Evolutionary conservation across 2,113 vertebrate species (phyloP).

Genomic region (Scortum barcoo): DNA sequence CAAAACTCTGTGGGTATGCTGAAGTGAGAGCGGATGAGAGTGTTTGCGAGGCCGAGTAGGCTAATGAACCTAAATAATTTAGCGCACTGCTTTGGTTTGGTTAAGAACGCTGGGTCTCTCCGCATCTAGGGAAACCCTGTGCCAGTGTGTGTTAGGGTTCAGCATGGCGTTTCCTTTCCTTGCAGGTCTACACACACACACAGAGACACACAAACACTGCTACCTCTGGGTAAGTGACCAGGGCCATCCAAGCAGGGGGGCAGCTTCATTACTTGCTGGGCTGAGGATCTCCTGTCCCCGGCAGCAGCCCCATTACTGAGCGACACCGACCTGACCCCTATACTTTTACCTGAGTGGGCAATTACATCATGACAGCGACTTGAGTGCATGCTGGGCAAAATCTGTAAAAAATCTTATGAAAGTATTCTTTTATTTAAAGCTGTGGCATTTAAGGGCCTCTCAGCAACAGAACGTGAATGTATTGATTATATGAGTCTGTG

Average conservation of each 20-base stretch:
- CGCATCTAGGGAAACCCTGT: constrained; percentile 56
- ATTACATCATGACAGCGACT: constrained; percentile 25
- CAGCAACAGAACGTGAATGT: constrained; percentile 35
- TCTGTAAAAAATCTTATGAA: constrained; percentile 8
- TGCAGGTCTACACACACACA: constrained; percentile 15
- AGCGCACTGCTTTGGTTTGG: constrained; percentile 69
- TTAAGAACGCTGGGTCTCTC: constrained; percentile 66
- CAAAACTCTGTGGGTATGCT: constrained; percentile 39
- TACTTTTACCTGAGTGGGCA: constrained; percentile 17
- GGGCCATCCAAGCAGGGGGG: constrained; percentile 36
- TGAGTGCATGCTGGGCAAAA: neutral
- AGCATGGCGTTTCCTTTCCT: constrained; percentile 60
- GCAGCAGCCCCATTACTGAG: constrained; percentile 21
- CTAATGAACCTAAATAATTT: constrained; percentile 78
- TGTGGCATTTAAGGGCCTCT: neutral
- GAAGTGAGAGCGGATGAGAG: constrained; percentile 52
- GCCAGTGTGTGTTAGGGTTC: constrained; percentile 56
- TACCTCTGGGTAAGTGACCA: constrained; percentile 22
- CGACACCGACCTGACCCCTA: constrained; percentile 24
- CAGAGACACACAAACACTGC: neutral
- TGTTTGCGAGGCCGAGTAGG: constrained; percentile 55
- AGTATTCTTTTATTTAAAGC: constrained; percentile 16
- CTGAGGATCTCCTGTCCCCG: constrained; percentile 36
- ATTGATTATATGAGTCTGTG: constrained; percentile 32
- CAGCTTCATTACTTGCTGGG: constrained; percentile 44